These are phyloP conservation scores for Drosophila mimetica DNA, from an alignment of 2,888 invertebrate genomes.

Conservation along the genomic window DNA sequence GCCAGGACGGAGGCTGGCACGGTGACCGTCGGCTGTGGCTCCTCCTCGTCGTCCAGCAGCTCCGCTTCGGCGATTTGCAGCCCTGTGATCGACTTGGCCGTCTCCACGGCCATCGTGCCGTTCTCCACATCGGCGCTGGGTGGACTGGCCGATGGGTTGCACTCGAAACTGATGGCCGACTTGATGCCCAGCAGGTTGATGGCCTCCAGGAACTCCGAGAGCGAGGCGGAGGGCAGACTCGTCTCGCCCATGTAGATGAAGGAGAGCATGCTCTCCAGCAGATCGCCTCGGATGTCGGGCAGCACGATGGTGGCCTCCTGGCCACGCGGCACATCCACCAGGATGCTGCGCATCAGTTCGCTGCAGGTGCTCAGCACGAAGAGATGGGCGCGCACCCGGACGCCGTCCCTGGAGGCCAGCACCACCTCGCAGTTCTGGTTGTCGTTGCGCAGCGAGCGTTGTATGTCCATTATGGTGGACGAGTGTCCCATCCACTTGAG, in stretches of 20 bases:
- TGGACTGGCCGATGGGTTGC: slow-evolving; percentile 62
- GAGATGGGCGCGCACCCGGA: slow-evolving; percentile 82
- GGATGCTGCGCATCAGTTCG: slow-evolving; percentile 80
- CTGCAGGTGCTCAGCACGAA: slow-evolving; percentile 83
- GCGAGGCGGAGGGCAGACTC: slow-evolving; percentile 78
- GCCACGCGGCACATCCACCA: slow-evolving; percentile 79
- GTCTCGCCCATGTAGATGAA: slow-evolving; percentile 84
- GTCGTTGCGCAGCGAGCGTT: slow-evolving; percentile 79
- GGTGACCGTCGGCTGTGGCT: slow-evolving; percentile 21
- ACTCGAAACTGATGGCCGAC: slow-evolving; percentile 84
- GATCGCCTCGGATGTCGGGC: slow-evolving; percentile 81
- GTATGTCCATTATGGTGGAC: slow-evolving; percentile 83
- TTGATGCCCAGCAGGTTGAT: slow-evolving; percentile 83
- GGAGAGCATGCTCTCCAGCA: slow-evolving; percentile 81
- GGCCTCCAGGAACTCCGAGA: slow-evolving; percentile 83
- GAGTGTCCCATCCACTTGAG: slow-evolving; percentile 84
- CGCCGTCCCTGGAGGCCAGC: slow-evolving; percentile 79
- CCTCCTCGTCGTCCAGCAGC: slow-evolving; percentile 72
- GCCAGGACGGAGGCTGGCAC: slow-evolving; percentile 41
- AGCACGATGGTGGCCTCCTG: slow-evolving; percentile 82
- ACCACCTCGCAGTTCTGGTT: slow-evolving; percentile 81
- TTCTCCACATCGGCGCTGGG: slow-evolving; percentile 32
- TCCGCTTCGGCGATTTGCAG: slow-evolving; percentile 78
- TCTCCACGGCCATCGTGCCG: slow-evolving; percentile 33
- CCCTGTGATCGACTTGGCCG: slow-evolving; percentile 63